Evolutionary conservation across 1,140 invertebrate genomes (phyloP), one percentile per base, ranked within the genome.

Genomic region (Pemphigus obesinymphae): DNA sequence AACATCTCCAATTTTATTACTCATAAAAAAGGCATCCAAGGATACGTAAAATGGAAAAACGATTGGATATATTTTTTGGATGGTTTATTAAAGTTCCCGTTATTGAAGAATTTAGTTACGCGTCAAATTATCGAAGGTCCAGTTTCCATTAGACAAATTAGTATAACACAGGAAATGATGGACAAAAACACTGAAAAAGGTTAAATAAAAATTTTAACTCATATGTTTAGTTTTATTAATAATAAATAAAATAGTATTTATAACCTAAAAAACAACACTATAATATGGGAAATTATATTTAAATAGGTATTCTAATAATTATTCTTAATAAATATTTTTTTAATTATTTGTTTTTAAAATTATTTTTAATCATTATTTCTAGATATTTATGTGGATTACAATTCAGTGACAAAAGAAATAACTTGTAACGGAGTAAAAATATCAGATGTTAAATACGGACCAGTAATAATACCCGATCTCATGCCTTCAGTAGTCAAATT

Each of bases 21-120:
- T 23, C 58, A 34, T 55, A 26, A 78, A 53, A 58, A 58, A 0
- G 7, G 10, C 37, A 58, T 78, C 11, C 26, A 40, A n/a, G 73
- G 48, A 2, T 8, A 78, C 17, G 23, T 78, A 13, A 58, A 40
- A 26, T 78, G 48, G 50, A 40, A 37, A 26, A 78, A 58, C 10
- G 50, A 78, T 58, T 78, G 48, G 73, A 37, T 78, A 15, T 78
- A 78, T 17, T 78, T 78, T 78, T 23, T 78, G 34, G 73, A 78
- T 23, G 34, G 31, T 0, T 29, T 78, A 58, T 26, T 78, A 5
- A 78, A 58, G 40, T 55, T 78, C 26, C 20, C 73, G 17, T 7
- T 78, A 23, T 26, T 78, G 29, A 34, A 58, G 26, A 3, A 78
- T 53, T 34, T 78, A 23, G 50, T 17, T 0, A 26, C 31, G 29